Percentiles rank a stretch among this genome's conserved stretches.
Evolutionary conservation across 2,113 vertebrate species (phyloP).

Genomic region (Rhinogobius similis): DNA sequence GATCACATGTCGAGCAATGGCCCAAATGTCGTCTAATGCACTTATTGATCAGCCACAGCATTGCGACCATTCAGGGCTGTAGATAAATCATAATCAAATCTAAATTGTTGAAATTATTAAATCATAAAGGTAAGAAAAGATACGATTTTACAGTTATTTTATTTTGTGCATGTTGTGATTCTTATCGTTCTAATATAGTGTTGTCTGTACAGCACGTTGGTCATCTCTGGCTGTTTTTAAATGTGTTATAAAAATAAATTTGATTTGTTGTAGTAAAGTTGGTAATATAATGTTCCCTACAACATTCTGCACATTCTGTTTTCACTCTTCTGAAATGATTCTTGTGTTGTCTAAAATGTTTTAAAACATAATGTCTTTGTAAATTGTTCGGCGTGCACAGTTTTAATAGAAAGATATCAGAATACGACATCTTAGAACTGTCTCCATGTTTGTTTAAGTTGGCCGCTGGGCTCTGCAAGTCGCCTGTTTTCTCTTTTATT

Average conservation of each 20-base stretch:
- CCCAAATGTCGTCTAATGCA: neutral
- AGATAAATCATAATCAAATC: neutral
- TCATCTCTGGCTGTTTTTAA: too few relatives aligned
- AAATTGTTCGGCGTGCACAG: neutral
- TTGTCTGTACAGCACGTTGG: too few relatives aligned
- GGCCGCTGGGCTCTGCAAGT: conserved; percentile 20
- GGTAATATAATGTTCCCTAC: neutral
- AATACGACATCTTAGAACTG: conserved; percentile 1
- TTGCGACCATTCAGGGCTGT: neutral
- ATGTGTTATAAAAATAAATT: too few relatives aligned
- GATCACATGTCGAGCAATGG: conserved; percentile 51
- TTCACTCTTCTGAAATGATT: neutral
- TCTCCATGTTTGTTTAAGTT: conserved; percentile 11
- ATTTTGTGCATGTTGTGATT: too few relatives aligned
- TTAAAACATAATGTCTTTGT: neutral
- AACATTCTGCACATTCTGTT: neutral
- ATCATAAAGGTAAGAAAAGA: neutral
- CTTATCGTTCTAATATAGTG: too few relatives aligned
- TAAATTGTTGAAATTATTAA: neutral
- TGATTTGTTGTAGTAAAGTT: neutral
- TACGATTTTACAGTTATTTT: too few relatives aligned
- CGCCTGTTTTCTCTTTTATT: conserved; percentile 28
- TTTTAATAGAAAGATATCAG: neutral
- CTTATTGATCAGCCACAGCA: neutral
- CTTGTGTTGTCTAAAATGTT: neutral